Evolutionary conservation across 2,797 vertebrate genomes (phyloP).

Genomic region (Pteropus rufus): DNA sequence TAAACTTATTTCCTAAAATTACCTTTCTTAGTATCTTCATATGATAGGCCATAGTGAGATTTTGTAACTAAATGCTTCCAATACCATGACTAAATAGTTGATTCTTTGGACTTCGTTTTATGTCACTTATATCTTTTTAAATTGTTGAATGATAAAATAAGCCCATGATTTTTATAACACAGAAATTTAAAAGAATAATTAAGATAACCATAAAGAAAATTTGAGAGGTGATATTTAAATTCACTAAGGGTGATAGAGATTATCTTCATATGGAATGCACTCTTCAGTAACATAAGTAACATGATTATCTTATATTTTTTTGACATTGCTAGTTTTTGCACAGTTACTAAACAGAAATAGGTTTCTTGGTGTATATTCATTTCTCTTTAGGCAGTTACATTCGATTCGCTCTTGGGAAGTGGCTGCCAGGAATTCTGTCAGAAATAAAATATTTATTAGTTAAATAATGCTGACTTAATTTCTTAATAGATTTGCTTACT

Average conservation of each 20-base stretch:
- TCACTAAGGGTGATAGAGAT: neutral
- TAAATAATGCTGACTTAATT: neutral
- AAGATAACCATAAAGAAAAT: slow-evolving; percentile 16
- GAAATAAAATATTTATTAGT: slow-evolving; percentile 52
- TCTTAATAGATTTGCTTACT: slow-evolving; percentile 16
- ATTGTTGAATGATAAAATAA: neutral
- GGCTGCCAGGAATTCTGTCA: slow-evolving; percentile 55
- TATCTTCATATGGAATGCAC: neutral
- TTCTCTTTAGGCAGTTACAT: slow-evolving; percentile 1
- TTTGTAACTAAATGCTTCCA: slow-evolving; percentile 12
- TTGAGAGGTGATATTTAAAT: slow-evolving; percentile 35
- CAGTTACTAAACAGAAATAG: slow-evolving; percentile 41
- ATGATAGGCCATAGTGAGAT: neutral
- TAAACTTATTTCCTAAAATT: slow-evolving; percentile 32
- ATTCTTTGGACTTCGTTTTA: slow-evolving; percentile 29
- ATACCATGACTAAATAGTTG: neutral
- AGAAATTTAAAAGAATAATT: slow-evolving; percentile 2
- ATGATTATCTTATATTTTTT: slow-evolving; percentile 52
- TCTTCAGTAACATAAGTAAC: slow-evolving; percentile 52
- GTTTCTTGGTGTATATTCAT: slow-evolving; percentile 6
- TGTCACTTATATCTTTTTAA: slow-evolving; percentile 22
- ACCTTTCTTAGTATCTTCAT: neutral
- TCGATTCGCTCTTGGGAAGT: slow-evolving; percentile 45
- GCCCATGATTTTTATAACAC: neutral
- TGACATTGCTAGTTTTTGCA: slow-evolving; percentile 32